A percentile compares a stretch with the other conserved stretches of the same genome.
Conservation (phyloP, 2,888 invertebrate genomes). For the Apeira syringaria region DNA sequence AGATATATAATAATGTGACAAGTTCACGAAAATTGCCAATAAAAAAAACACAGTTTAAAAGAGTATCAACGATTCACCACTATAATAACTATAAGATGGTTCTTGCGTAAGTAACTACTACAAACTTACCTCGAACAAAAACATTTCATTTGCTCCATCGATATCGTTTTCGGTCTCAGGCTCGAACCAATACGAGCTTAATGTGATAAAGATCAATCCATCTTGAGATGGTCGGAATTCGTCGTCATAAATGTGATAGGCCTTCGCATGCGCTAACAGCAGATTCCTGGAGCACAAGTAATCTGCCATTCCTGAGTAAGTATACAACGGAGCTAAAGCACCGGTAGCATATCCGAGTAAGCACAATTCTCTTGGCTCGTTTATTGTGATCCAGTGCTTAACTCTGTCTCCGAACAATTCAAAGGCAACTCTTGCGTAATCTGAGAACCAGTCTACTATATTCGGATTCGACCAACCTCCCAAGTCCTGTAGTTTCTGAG, state of each 20-base stretch:
- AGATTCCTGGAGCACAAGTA: constrained; percentile 73
- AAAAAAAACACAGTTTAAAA: too few relatives aligned
- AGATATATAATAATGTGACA: too few relatives aligned
- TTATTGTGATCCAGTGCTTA: constrained; percentile 80
- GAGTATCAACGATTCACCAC: too few relatives aligned
- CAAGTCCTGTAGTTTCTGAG: constrained; percentile 70
- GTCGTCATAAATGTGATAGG: constrained; percentile 58
- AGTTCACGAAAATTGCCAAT: too few relatives aligned
- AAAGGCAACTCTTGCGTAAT: constrained; percentile 66
- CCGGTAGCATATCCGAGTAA: constrained; percentile 60
- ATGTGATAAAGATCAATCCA: constrained; percentile 45
- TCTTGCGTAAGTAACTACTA: background rate
- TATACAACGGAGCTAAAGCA: constrained; percentile 6
- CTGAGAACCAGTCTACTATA: constrained; percentile 65
- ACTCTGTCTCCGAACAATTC: constrained; percentile 69
- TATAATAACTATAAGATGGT: background rate
- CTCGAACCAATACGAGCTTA: constrained; percentile 44
- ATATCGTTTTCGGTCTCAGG: constrained; percentile 53
- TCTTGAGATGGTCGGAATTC: constrained; percentile 45
- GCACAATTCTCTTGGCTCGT: constrained; percentile 70
- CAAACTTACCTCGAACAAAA: background rate
- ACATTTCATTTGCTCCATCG: constrained; percentile 48
- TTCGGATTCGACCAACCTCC: constrained; percentile 78
- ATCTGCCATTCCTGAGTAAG: constrained; percentile 53
- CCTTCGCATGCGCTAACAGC: constrained; percentile 76